Evolutionary conservation across 2,113 vertebrate species (phyloP).

Genomic region (Seriola dumerili): DNA sequence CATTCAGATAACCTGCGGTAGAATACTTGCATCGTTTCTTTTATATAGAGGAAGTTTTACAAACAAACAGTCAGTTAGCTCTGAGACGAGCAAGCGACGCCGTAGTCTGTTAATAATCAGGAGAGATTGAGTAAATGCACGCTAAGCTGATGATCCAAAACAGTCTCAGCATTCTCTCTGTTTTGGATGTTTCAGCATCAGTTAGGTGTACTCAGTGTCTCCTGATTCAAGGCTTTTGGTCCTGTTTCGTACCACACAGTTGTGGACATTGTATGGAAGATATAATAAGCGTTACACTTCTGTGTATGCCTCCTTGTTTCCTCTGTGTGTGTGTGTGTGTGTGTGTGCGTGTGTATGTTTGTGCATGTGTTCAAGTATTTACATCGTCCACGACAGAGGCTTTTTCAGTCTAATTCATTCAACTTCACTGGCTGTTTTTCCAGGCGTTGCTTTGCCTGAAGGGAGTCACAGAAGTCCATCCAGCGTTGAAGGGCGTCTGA

Average conservation of each 20-base stretch:
- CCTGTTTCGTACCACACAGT: conserved; percentile 65
- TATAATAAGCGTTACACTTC: conserved; percentile 54
- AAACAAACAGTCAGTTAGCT: conserved; percentile 79
- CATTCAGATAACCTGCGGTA: conserved; percentile 80
- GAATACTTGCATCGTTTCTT: conserved; percentile 79
- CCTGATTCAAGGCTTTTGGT: conserved; percentile 79
- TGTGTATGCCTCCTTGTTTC: conserved; percentile 25
- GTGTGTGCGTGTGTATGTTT: conserved; percentile 22
- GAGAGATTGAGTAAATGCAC: conserved; percentile 73
- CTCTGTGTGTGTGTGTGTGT: conserved; percentile 19
- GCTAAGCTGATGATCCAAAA: conserved; percentile 70
- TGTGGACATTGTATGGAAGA: conserved; percentile 61
- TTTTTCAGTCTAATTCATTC: conserved; percentile 38
- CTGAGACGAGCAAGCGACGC: conserved; percentile 62
- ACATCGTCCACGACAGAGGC: conserved; percentile 53
- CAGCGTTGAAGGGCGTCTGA: conserved; percentile 18
- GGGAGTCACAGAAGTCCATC: conserved; percentile 48
- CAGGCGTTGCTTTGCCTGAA: conserved; percentile 21
- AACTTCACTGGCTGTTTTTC: background rate
- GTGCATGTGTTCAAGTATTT: conserved; percentile 59
- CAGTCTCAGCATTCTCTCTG: conserved; percentile 53
- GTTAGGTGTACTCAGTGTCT: conserved; percentile 72
- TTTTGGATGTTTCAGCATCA: conserved; percentile 60
- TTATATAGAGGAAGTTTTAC: conserved; percentile 73
- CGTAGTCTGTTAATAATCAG: conserved; percentile 70